Percentiles rank a stretch among this genome's conserved stretches.
Conservation (phyloP, 2,113 vertebrate genomes). For the Eclectus roratus region DNA sequence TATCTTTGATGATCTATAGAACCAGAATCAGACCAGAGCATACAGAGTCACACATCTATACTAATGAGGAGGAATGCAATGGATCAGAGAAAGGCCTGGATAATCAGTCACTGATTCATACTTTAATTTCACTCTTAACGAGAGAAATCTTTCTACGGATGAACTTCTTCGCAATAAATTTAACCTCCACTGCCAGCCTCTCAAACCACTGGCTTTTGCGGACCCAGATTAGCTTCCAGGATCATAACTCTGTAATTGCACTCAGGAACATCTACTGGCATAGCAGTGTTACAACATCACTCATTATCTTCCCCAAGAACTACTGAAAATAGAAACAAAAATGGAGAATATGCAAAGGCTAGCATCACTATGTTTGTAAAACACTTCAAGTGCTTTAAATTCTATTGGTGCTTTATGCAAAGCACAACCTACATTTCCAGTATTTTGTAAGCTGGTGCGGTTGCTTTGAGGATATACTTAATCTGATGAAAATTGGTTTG, state of each 20-base stretch:
- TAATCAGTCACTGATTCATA: background rate
- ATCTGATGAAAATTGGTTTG: conserved; percentile 62
- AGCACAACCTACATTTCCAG: conserved; percentile 49
- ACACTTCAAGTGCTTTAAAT: conserved; percentile 10
- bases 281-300: background rate
- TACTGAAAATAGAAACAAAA: background rate
- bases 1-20: background rate
- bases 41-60: background rate
- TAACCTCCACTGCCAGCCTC: background rate
- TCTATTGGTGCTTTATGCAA: conserved; percentile 1
- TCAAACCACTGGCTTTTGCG: background rate
- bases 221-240: background rate
- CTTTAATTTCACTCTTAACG: conserved; percentile 19
- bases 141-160: background rate
- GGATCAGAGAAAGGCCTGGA: background rate
- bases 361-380: background rate
- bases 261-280: background rate
- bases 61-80: conserved; percentile 4
- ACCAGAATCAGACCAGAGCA: background rate
- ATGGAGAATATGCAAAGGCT: background rate
- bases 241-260: background rate
- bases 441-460: conserved; percentile 38
- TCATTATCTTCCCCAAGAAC: background rate
- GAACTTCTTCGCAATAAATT: background rate
- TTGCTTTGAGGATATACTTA: conserved; percentile 64